phyloP scores from a whole-genome alignment of 2,888 invertebrate genomes.

The Brenthis daphne region DNA sequence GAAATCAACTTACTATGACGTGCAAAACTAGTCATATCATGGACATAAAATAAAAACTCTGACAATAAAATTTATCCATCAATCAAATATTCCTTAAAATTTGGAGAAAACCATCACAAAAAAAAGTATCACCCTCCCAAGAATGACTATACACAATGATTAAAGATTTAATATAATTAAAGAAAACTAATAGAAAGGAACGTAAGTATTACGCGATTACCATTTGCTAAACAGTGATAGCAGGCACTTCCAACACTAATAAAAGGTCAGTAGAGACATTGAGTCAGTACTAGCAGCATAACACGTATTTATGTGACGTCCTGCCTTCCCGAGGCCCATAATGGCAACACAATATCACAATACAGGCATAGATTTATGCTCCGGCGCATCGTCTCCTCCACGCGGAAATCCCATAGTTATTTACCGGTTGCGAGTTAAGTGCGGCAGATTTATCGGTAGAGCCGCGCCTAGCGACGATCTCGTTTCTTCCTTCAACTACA shows the following conservation, averaged over 20 bases:
- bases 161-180: background rate
- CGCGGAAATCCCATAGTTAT: slow-evolving; percentile 83
- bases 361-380: slow-evolving; percentile 80
- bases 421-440: slow-evolving; percentile 82
- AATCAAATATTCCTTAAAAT: no score
- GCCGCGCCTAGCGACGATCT: slow-evolving; percentile 71
- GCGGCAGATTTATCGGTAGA: slow-evolving; percentile 80
- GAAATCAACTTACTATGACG: slow-evolving; percentile 75
- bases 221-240: background rate
- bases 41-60: background rate
- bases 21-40: slow-evolving; percentile 53
- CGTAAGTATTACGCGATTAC: background rate
- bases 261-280: slow-evolving; percentile 33
- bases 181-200: background rate
- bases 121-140: no score
- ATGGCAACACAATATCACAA: slow-evolving; percentile 83
- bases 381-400: slow-evolving; percentile 77
- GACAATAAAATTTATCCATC: background rate
- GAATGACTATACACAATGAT: background rate
- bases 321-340: slow-evolving; percentile 70
- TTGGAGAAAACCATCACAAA: no score
- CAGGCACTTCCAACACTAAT: slow-evolving; percentile 18
- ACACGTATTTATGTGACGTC: slow-evolving; percentile 74
- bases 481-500: slow-evolving; percentile 65
- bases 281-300: slow-evolving; percentile 46